A percentile compares a stretch with the other conserved stretches of the same genome.
Evolutionary conservation across 2,797 vertebrate species (phyloP).

Genomic region (Amblyopsis hoosieri): DNA sequence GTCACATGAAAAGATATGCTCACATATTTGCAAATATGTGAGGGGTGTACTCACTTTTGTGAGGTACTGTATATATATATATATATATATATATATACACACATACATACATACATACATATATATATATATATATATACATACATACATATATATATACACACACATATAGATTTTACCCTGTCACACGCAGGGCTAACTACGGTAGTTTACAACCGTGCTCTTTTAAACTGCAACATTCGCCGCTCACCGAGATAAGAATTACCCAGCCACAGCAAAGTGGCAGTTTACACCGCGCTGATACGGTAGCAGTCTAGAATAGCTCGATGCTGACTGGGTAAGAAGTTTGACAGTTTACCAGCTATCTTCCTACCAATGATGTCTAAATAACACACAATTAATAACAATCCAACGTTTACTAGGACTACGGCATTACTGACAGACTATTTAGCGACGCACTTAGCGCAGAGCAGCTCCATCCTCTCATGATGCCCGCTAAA

Average conservation of each 20-base stretch:
- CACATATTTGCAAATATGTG: too few species aligned
- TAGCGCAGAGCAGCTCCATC: constrained; percentile 39
- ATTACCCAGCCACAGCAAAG: neutral
- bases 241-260: neutral
- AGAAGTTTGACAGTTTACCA: constrained; percentile 35
- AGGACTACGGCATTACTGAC: too few species aligned
- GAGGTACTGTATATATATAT: too few species aligned
- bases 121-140: too few species aligned
- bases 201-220: neutral
- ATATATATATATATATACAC: too few species aligned
- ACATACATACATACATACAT: too few species aligned
- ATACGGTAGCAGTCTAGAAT: constrained; percentile 20
- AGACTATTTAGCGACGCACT: too few species aligned
- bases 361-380: neutral
- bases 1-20: too few species aligned
- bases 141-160: too few species aligned
- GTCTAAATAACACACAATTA: neutral
- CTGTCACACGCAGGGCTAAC: neutral
- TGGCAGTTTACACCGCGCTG: constrained; percentile 17
- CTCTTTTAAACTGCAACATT: neutral
- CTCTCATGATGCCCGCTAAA: constrained; percentile 73
- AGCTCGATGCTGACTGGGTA: constrained; percentile 13
- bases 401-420: too few species aligned
- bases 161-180: too few species aligned
- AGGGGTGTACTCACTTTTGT: too few species aligned